Base-by-base conservation (phyloP, 2,797 vertebrate species). In the Valencia hispanica region DNA sequence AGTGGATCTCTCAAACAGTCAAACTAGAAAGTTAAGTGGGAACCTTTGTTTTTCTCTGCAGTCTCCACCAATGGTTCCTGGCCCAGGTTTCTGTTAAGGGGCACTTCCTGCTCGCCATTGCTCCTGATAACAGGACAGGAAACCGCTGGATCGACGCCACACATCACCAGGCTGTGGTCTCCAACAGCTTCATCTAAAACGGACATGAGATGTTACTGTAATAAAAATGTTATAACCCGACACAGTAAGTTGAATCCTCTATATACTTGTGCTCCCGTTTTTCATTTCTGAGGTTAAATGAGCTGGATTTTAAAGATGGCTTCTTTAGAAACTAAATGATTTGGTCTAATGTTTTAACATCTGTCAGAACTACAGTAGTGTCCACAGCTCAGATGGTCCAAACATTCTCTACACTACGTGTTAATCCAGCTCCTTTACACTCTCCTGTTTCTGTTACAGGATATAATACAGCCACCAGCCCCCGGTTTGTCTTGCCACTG, bases 91-190 rank as follows among this genome's bases (percentile, higher is more conserved):
- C 55, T 73, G 47, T 74, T 79, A 25, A 84, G 59, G 61, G 92
- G 88, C 72, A 93, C 85, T 81, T 96, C 93, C 87, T 96, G 94
- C 50, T 96, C 92, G 12, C 82, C 74, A 0, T 87, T 89, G 74
- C 47, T 59, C 50, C 80, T 79, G 78, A 83, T 39, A 39, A 57
- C 34, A 11, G 87, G 75, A 84, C 84, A 71, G 5, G 90, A 87
- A 85, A 93, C 84, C 79, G 72, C 85, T 63, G 83, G 77, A 80
- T 79, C 83, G 17, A 74, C 85, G 79, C 10, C 78, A 79, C 77
- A 71, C 17, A 72, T 77, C 73, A 91, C 77, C 68, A 45, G 57
- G 83, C 80, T 65, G 75, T 0, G 4, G 48, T 61, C 77, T 77
- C 77, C 84, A 81, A 82, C 70, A 48, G 68, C 79, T 51, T 80